Conservation (phyloP, 2,888 invertebrate genomes). For the Heliconius sara region DNA sequence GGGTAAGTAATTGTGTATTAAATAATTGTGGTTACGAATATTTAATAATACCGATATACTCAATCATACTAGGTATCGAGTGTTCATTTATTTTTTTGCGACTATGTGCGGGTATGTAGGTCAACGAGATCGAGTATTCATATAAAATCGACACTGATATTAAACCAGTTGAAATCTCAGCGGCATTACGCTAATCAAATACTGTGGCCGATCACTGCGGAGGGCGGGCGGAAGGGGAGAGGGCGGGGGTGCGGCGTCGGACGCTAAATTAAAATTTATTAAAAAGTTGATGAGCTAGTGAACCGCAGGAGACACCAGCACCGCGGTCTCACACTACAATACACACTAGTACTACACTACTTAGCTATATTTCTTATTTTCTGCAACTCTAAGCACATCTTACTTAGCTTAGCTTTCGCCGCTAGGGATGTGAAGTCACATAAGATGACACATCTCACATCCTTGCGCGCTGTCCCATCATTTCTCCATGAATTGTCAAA, state of each 20-base stretch:
- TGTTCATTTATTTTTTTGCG: too few relatives aligned
- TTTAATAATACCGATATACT: too few relatives aligned
- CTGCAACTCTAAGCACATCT: too few relatives aligned
- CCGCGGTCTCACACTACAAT: too few relatives aligned
- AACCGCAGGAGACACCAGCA: constrained; percentile 2
- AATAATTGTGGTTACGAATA: too few relatives aligned
- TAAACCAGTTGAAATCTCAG: constrained; percentile 15
- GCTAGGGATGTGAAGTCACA: too few relatives aligned
- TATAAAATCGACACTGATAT: constrained; percentile 10
- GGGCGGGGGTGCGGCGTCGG: neutral
- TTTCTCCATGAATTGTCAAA: too few relatives aligned
- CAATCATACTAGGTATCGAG: too few relatives aligned
- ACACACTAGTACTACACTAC: neutral
- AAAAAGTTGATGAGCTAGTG: neutral
- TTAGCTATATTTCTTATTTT: neutral
- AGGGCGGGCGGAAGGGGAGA: neutral
- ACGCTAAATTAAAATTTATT: neutral
- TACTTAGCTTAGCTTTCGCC: too few relatives aligned
- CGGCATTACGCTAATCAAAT: constrained; percentile 27
- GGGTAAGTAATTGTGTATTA: too few relatives aligned
- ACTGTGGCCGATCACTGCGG: neutral
- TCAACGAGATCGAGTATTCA: neutral
- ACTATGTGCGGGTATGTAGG: neutral
- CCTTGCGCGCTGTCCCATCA: too few relatives aligned
- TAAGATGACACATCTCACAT: too few relatives aligned